A percentile compares a stretch with the other conserved stretches of the same genome.
phyloP scores from a whole-genome alignment of 2,113 vertebrate species.

The Eretmochelys imbricata region DNA sequence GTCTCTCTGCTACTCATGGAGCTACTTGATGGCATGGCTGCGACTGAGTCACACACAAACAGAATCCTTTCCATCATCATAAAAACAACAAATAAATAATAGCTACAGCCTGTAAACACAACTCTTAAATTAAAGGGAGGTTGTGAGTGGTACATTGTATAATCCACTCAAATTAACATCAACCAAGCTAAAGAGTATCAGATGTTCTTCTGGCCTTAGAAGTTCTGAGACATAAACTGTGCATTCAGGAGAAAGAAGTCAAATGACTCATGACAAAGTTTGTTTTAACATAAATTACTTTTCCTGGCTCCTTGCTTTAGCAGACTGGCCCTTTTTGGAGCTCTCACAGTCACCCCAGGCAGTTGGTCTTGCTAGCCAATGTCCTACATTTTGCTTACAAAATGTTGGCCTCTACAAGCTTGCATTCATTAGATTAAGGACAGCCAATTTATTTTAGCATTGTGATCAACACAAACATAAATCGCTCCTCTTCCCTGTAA shows the following conservation, averaged over 20 bases:
- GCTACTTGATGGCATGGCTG: neutral
- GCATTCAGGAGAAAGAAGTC: slow-evolving; percentile 74
- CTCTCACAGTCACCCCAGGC: slow-evolving; percentile 43
- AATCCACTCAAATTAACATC: slow-evolving; percentile 57
- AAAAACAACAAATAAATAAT: slow-evolving; percentile 70
- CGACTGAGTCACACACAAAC: slow-evolving; percentile 5
- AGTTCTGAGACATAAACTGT: slow-evolving; percentile 77
- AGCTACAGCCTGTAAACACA: slow-evolving; percentile 55
- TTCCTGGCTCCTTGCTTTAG: slow-evolving; percentile 73
- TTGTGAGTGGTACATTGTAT: slow-evolving; percentile 32
- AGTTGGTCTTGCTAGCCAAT: neutral
- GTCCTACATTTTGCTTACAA: slow-evolving; percentile 24
- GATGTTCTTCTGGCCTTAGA: slow-evolving; percentile 72
- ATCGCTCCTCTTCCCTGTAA: slow-evolving; percentile 19
- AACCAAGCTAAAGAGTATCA: slow-evolving; percentile 72
- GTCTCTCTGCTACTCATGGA: neutral
- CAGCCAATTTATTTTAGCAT: slow-evolving; percentile 61
- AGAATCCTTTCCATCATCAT: slow-evolving; percentile 55
- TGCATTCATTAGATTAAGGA: neutral
- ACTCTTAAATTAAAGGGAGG: slow-evolving; percentile 58
- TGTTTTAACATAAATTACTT: slow-evolving; percentile 77
- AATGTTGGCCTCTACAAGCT: slow-evolving; percentile 25
- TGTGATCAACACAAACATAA: slow-evolving; percentile 41
- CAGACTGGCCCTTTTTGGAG: slow-evolving; percentile 66
- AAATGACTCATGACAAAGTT: slow-evolving; percentile 81